Conservation (phyloP, 2,888 invertebrate species). For the Sinopyrophorus schimmeli region DNA sequence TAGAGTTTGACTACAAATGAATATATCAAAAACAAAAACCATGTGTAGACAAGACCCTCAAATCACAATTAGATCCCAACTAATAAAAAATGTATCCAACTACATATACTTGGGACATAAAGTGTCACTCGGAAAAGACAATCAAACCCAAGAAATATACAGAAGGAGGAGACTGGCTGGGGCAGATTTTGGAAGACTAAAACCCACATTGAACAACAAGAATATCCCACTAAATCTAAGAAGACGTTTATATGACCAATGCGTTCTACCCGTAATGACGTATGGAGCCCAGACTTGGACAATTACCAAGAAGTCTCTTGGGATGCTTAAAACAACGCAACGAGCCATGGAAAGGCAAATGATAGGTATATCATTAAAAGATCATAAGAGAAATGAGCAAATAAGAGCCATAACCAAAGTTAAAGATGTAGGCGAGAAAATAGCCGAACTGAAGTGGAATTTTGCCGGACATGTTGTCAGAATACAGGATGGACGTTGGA, state of each 20-base stretch:
- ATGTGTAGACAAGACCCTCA: too few species aligned
- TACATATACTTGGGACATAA: background rate
- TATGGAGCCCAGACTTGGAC: slow-evolving; percentile 1
- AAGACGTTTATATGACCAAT: background rate
- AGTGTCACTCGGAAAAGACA: background rate
- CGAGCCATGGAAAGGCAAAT: slow-evolving; percentile 1
- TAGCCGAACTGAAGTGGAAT: slow-evolving; percentile 2
- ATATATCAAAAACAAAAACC: background rate
- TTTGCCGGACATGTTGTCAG: slow-evolving; percentile 1
- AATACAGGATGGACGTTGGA: background rate
- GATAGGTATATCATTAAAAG: background rate
- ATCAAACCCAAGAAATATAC: background rate
- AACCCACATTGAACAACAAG: background rate
- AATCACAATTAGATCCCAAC: too few species aligned
- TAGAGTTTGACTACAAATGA: background rate
- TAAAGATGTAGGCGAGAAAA: background rate
- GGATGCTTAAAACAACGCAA: background rate
- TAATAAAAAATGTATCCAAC: too few species aligned
- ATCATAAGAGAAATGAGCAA: background rate
- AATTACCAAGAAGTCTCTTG: background rate
- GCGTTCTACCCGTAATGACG: background rate
- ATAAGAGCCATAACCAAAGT: slow-evolving; percentile 1
- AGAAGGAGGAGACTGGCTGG: background rate
- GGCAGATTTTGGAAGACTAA: background rate
- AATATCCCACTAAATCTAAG: background rate